These are phyloP conservation scores for Drosophila albomicans DNA, from an alignment of 1,140 invertebrate species.

Conservation along the genomic window DNA sequence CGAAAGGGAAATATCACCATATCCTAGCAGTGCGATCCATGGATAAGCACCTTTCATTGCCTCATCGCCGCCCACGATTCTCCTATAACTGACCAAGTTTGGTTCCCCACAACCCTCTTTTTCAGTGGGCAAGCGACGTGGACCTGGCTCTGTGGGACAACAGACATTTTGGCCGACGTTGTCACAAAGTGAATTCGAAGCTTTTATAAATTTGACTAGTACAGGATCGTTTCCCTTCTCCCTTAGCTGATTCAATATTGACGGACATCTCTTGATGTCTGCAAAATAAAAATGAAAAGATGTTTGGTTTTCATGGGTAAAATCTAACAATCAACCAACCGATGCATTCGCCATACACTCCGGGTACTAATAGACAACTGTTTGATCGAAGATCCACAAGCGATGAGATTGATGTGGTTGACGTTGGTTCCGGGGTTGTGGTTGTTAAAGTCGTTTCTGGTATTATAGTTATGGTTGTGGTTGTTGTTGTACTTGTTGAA, in stretches of 20 bases:
- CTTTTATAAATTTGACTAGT: constrained; percentile 59
- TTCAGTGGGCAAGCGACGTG: constrained; percentile 57
- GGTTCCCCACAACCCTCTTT: constrained; percentile 80
- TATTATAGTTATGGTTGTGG: constrained; percentile 32
- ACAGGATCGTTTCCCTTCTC: constrained; percentile 50
- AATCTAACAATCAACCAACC: too few species aligned
- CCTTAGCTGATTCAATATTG: constrained; percentile 57
- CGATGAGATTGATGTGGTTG: not conserved
- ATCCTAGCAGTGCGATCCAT: constrained; percentile 78
- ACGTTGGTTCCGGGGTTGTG: constrained; percentile 7
- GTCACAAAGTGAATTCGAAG: constrained; percentile 68
- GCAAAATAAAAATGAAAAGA: too few species aligned
- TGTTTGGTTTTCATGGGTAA: too few species aligned
- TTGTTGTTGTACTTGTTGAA: constrained; percentile 17
- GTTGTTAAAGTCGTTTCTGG: constrained; percentile 27
- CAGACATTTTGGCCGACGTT: constrained; percentile 59
- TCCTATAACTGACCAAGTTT: constrained; percentile 66
- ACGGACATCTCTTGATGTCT: constrained; percentile 63
- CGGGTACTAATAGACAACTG: too few species aligned
- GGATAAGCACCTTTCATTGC: constrained; percentile 80
- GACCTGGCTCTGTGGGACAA: constrained; percentile 61
- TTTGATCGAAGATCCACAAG: not conserved
- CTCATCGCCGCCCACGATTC: constrained; percentile 85
- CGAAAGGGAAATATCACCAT: constrained; percentile 62
- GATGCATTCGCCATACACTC: too few species aligned